phyloP scores from a whole-genome alignment of 2,113 vertebrate genomes.

The Lepus americanus region DNA sequence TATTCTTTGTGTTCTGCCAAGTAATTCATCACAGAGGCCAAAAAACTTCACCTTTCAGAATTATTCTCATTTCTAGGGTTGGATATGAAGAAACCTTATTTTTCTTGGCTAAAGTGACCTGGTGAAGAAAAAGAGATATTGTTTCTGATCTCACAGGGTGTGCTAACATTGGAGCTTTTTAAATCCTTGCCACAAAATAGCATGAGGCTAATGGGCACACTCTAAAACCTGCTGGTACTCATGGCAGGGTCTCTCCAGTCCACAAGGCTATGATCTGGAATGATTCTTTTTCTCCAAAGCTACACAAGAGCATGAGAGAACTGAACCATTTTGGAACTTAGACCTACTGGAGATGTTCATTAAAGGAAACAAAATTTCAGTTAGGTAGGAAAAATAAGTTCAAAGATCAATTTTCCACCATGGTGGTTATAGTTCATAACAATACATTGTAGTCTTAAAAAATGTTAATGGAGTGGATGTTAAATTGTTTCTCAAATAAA shows the following conservation, averaged over 20 bases:
- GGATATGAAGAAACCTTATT: neutral
- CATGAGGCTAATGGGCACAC: neutral
- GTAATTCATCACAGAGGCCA: slow-evolving; percentile 38
- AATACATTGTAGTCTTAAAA: neutral
- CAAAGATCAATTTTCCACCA: neutral
- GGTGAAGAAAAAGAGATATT: slow-evolving; percentile 18
- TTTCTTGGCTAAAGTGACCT: slow-evolving; percentile 36
- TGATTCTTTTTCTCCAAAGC: neutral
- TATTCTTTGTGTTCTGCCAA: slow-evolving; percentile 38
- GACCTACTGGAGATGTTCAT: neutral
- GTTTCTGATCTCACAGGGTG: neutral
- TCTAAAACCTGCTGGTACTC: neutral
- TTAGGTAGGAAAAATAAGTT: neutral
- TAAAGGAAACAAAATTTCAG: neutral
- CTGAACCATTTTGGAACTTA: neutral
- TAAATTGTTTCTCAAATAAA: neutral
- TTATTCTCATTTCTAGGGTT: slow-evolving; percentile 26
- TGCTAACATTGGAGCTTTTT: neutral
- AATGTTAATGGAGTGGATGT: neutral
- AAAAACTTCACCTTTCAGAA: slow-evolving; percentile 50
- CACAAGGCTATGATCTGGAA: neutral
- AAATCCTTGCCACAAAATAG: neutral
- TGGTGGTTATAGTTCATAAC: neutral
- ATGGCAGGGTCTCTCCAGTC: neutral
- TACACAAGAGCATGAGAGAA: neutral